Evolutionary conservation across 2,888 invertebrate genomes (phyloP), one percentile per base, ranked within the genome.

Genomic region (Pandemis cinnamomeana): DNA sequence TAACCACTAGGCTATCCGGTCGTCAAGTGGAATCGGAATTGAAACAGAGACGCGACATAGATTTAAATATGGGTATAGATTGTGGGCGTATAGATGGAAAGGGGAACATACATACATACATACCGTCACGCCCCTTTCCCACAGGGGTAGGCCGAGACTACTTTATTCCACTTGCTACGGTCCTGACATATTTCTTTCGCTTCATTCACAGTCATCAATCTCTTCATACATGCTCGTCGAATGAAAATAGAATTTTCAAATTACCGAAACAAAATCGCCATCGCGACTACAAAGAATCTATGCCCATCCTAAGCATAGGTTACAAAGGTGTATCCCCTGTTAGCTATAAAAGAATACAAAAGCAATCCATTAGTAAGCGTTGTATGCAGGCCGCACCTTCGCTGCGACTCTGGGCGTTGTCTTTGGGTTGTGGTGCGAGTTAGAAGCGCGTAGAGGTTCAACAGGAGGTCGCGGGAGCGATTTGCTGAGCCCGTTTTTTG

Each of bases 281-380:
- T 44, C 48, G 48, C 48, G 48, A 10, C 48, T 13, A 36, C 46
- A 55, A 58, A 41, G 13, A 53, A 53, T 53, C 51, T 67, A 51
- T 53, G 66, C 44, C 60, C 60, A 73, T 64, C n/a, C 58, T 20
- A 64, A 72, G 15, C 51, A 60, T 44, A 41, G 20, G 41, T 48
- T 61, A 67, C 72, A 42, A 73, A 63, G 70, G 73, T 62, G 74
- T 61, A 72, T 62, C 63, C 73, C 51, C 53, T 44, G 64, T 51
- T 73, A 63, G 69, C 66, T 74, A 74, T 74, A 74, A 83, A 81
- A 80, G 81, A 80, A 79, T 82, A 85, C 86, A 85, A 85, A 88
- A 89, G 84, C 86, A 86, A 88, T 88, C 88, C 88, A 90, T 90
- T 91, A 91, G 83, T 79, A 78, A 82, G 85, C 89, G 85, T 86